These are phyloP conservation scores for Ditula angustiorana DNA, from an alignment of 2,888 invertebrate species.

Conservation along the genomic window DNA sequence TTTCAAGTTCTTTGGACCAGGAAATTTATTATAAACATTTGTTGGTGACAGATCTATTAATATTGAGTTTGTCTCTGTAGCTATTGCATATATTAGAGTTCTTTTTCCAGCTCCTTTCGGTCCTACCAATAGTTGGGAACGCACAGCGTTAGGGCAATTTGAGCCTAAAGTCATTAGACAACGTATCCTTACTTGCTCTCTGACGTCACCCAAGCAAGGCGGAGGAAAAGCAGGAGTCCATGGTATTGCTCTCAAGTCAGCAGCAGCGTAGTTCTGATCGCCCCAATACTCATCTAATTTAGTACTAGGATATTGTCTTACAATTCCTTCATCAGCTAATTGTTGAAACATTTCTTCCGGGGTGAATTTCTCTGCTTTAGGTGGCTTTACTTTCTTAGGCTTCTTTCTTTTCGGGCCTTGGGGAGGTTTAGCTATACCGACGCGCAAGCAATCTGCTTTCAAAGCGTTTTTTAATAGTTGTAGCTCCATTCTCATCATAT, in stretches of 20 bases:
- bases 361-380: slow-evolving; percentile 87
- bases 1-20: slow-evolving; percentile 88
- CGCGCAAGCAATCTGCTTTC: slow-evolving; percentile 66
- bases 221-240: slow-evolving; percentile 80
- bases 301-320: slow-evolving; percentile 86
- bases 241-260: slow-evolving; percentile 73
- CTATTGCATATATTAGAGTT: slow-evolving; percentile 89
- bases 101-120: slow-evolving; percentile 89
- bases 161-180: slow-evolving; percentile 86
- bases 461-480: slow-evolving; percentile 81
- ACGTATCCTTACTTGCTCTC: slow-evolving; percentile 85
- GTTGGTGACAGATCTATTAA: slow-evolving; percentile 91
- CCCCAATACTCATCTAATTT: slow-evolving; percentile 88
- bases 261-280: slow-evolving; percentile 87
- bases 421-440: slow-evolving; percentile 55
- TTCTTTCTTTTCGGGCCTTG: slow-evolving; percentile 67
- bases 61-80: slow-evolving; percentile 90
- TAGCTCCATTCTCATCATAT: slow-evolving; percentile 86
- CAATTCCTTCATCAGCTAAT: slow-evolving; percentile 89
- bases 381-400: slow-evolving; percentile 74
- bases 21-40: slow-evolving; percentile 88
- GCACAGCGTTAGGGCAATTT: slow-evolving; percentile 68
- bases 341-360: slow-evolving; percentile 89
- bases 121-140: slow-evolving; percentile 89
- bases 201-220: slow-evolving; percentile 86